Conservation (phyloP, 2,797 vertebrate genomes). For the Syngnathus acus region DNA sequence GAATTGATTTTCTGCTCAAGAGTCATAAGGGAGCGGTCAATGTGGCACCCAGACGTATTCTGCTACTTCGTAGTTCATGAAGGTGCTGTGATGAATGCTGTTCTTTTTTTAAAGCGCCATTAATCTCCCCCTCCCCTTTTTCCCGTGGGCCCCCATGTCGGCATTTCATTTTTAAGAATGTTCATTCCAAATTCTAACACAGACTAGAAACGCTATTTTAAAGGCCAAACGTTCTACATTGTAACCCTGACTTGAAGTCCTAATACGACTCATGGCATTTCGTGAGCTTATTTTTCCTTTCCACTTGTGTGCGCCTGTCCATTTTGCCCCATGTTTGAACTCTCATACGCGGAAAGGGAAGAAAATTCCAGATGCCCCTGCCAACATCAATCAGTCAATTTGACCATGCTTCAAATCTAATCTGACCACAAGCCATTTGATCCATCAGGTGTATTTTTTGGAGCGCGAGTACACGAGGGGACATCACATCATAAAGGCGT, state of each 20-base stretch:
- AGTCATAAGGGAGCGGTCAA: too few species aligned
- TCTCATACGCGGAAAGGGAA: not conserved
- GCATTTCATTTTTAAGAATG: not conserved
- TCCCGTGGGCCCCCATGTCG: not conserved
- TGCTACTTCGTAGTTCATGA: not conserved
- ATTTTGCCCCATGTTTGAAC: not conserved
- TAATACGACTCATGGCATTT: not conserved
- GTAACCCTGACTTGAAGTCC: not conserved
- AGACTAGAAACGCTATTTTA: not conserved
- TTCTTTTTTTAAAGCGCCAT: not conserved
- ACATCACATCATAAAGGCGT: slow-evolving; percentile 5
- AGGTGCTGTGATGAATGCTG: not conserved
- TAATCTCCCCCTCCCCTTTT: not conserved
- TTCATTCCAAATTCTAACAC: not conserved
- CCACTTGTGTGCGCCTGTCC: not conserved
- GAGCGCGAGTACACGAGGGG: not conserved
- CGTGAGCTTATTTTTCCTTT: not conserved
- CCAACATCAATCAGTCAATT: slow-evolving; percentile 23
- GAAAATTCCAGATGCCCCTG: slow-evolving; percentile 7
- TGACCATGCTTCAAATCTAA: slow-evolving; percentile 15
- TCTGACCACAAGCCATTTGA: slow-evolving; percentile 25
- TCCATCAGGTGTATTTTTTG: slow-evolving; percentile 23
- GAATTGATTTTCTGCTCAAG: too few species aligned
- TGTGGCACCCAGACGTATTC: not conserved
- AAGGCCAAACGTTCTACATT: too few species aligned